These are phyloP conservation scores for Eupeodes luniger DNA, from an alignment of 2,888 invertebrate species.

Conservation along the genomic window DNA sequence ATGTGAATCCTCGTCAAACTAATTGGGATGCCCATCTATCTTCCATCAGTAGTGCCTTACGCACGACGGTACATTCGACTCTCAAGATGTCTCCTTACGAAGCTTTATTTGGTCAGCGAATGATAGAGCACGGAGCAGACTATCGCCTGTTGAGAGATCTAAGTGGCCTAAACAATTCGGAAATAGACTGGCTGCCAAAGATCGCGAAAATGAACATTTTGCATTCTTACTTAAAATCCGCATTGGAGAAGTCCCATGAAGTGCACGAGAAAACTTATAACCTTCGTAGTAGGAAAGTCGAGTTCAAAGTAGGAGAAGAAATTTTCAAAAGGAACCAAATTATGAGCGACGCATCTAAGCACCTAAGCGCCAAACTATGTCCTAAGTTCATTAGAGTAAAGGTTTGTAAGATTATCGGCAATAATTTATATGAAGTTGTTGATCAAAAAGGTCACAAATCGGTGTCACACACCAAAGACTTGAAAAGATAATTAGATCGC, in stretches of 20 bases:
- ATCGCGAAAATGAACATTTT: background rate
- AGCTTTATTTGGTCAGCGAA: background rate
- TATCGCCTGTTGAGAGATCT: background rate
- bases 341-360: too few relatives aligned
- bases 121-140: background rate
- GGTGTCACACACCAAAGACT: too few relatives aligned
- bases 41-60: too few relatives aligned
- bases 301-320: background rate
- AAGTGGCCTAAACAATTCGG: background rate
- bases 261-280: background rate
- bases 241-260: background rate
- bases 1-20: background rate
- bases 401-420: too few relatives aligned
- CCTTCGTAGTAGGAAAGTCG: background rate
- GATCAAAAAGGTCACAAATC: too few relatives aligned
- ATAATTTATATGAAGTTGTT: too few relatives aligned
- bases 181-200: background rate
- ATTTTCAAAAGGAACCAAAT: background rate
- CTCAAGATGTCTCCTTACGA: background rate
- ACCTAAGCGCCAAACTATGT: too few relatives aligned
- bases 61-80: too few relatives aligned
- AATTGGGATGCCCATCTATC: background rate
- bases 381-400: too few relatives aligned
- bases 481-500: too few relatives aligned
- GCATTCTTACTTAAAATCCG: background rate